A percentile compares a stretch with the other conserved stretches of the same genome.
phyloP scores from a whole-genome alignment of 2,797 vertebrate genomes.

The Synanceia verrucosa region DNA sequence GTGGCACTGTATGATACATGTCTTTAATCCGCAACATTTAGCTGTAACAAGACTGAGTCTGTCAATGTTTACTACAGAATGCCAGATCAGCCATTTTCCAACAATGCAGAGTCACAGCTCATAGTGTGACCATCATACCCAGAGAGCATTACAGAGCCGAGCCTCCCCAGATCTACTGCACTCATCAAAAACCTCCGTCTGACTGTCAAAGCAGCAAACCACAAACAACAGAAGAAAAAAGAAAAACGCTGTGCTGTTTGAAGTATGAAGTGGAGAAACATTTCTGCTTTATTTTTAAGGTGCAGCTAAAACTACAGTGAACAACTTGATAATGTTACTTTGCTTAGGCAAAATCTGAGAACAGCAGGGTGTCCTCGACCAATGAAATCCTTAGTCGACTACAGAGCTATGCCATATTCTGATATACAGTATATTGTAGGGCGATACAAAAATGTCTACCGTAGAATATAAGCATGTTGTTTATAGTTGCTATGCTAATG shows the following conservation, averaged over 20 bases:
- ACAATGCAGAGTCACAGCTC: neutral
- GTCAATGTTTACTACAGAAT: neutral
- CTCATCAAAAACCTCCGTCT: slow-evolving; percentile 44
- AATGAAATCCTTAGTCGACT: no score
- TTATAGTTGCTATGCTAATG: no score
- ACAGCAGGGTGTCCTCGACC: no score
- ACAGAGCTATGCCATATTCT: no score
- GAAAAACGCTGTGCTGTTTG: slow-evolving; percentile 8
- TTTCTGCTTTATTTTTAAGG: no score
- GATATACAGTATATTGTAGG: no score
- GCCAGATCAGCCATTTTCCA: slow-evolving; percentile 6
- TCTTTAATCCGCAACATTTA: neutral
- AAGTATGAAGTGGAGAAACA: slow-evolving; percentile 12
- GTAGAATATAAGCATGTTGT: no score
- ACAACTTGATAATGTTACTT: no score
- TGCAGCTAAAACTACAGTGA: no score
- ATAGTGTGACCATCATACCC: neutral
- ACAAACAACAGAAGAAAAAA: slow-evolving; percentile 12
- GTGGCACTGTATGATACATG: neutral
- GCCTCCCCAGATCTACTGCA: slow-evolving; percentile 19
- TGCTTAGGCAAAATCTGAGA: no score
- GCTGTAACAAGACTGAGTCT: neutral
- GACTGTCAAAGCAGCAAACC: slow-evolving; percentile 36
- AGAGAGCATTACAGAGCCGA: slow-evolving; percentile 21
- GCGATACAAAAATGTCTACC: no score